These are phyloP conservation scores for Macroglossus sobrinus DNA, from an alignment of 2,113 vertebrate genomes.

Conservation along the genomic window DNA sequence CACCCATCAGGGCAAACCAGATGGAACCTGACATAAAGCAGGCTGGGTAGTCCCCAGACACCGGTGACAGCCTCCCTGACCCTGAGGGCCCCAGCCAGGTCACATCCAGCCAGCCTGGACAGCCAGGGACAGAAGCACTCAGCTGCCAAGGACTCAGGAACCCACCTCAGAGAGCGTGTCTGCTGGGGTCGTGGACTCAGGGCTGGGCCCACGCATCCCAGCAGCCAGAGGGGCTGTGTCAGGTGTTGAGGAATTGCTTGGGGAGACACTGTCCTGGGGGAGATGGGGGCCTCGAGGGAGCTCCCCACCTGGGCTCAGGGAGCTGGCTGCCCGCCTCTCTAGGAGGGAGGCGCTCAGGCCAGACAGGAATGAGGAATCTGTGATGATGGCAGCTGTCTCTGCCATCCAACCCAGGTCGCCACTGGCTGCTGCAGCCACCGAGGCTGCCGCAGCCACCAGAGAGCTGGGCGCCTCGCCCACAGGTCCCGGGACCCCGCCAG, in stretches of 20 bases:
- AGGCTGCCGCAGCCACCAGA: conserved; percentile 7
- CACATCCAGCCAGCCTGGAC: background rate
- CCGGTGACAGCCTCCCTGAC: background rate
- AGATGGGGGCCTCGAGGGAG: background rate
- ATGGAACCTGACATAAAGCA: background rate
- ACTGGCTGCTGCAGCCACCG: background rate
- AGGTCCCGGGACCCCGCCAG: background rate
- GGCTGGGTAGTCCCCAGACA: background rate
- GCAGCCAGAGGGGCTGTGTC: background rate
- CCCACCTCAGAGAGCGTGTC: background rate
- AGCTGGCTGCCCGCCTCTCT: conserved; percentile 52
- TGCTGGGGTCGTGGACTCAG: background rate
- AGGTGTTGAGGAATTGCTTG: background rate
- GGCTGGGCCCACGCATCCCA: background rate
- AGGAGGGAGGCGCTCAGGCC: conserved; percentile 79
- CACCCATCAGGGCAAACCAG: background rate
- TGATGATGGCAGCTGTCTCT: conserved; percentile 90
- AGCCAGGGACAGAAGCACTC: background rate
- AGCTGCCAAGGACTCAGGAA: conserved; percentile 51
- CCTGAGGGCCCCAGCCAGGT: background rate
- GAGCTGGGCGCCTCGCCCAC: conserved; percentile 56
- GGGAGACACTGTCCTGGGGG: background rate
- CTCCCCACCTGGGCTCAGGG: background rate
- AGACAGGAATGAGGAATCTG: conserved; percentile 86
- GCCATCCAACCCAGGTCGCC: conserved; percentile 91